Conservation (phyloP, 2,113 vertebrate genomes). For the Plestiodon gilberti region DNA sequence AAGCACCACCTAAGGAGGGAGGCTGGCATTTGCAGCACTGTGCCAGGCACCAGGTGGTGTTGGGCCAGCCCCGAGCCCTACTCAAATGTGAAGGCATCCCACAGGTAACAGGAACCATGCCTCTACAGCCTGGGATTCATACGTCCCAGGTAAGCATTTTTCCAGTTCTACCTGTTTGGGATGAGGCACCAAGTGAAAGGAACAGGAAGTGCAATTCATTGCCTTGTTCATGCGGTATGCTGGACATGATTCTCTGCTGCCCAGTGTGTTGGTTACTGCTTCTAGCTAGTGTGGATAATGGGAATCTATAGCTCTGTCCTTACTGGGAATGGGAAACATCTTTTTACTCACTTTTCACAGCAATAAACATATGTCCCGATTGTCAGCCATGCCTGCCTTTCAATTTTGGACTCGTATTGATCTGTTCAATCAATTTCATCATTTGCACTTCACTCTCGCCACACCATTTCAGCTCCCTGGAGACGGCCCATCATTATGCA, state of each 20-base stretch:
- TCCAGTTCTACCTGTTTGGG: background rate
- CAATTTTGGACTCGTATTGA: background rate
- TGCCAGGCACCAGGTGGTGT: background rate
- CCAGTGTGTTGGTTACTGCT: too few relatives aligned
- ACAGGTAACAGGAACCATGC: background rate
- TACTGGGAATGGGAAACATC: background rate
- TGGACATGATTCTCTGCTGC: background rate
- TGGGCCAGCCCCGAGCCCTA: too few relatives aligned
- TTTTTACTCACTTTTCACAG: background rate
- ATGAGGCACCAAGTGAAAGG: background rate
- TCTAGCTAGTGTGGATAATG: background rate
- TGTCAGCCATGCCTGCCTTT: background rate
- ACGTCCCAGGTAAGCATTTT: background rate
- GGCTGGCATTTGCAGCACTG: too few relatives aligned
- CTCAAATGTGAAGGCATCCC: background rate
- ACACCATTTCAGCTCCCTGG: background rate
- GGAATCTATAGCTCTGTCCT: background rate
- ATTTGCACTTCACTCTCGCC: conserved; percentile 16
- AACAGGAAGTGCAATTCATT: too few relatives aligned
- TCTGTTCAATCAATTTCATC: background rate
- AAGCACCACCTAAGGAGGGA: too few relatives aligned
- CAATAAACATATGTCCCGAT: background rate
- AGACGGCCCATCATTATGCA: background rate
- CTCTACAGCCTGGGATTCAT: background rate
- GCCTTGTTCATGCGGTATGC: background rate